phyloP scores from a whole-genome alignment of 2,797 vertebrate genomes.

The Mormyrops boulengeri region DNA sequence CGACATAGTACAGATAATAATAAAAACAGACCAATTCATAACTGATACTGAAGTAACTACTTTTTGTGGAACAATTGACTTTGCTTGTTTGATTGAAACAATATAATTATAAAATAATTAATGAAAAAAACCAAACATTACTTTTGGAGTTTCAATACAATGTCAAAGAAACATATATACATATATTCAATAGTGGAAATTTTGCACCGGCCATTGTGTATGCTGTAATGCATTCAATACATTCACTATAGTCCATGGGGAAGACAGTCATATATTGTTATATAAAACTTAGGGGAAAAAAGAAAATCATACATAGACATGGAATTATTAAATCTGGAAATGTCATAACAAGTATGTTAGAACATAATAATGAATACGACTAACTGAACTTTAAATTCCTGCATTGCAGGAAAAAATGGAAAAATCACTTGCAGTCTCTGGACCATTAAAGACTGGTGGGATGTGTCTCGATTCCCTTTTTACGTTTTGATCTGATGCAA shows the following conservation, averaged over 20 bases:
- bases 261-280: constrained; percentile 67
- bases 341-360: neutral
- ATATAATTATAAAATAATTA: neutral
- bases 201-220: constrained; percentile 55
- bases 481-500: neutral
- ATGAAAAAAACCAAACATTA: neutral
- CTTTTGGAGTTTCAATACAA: constrained; percentile 7
- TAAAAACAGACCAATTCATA: constrained; percentile 45
- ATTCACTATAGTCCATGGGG: constrained; percentile 79
- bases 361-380: neutral
- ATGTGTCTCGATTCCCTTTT: neutral
- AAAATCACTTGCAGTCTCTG: constrained; percentile 46
- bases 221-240: constrained; percentile 38
- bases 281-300: constrained; percentile 13
- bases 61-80: constrained; percentile 71
- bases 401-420: constrained; percentile 65
- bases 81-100: constrained; percentile 54
- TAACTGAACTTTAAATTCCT: constrained; percentile 49
- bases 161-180: constrained; percentile 53
- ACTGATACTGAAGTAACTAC: constrained; percentile 38
- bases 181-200: constrained; percentile 44
- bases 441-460: neutral
- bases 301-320: constrained; percentile 18
- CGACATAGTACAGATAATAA: constrained; percentile 45
- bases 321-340: neutral